A percentile compares a stretch with the other conserved stretches of the same genome.
phyloP scores from a whole-genome alignment of 2,797 vertebrate species.

The Thunnus albacares region DNA sequence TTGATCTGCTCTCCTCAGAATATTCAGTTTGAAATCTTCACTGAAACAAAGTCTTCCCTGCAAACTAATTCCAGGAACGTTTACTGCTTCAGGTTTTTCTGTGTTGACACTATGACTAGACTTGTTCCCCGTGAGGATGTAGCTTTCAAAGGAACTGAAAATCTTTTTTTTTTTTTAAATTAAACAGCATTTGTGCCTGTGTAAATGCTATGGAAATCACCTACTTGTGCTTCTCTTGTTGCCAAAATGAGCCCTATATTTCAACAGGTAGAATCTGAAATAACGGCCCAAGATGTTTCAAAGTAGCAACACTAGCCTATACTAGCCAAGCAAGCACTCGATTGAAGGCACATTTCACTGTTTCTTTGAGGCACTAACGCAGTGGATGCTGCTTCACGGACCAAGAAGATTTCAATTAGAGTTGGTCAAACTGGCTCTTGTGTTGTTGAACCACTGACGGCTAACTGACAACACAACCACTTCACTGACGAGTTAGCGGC shows the following conservation, averaged over 20 bases:
- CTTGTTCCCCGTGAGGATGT: slow-evolving; percentile 12
- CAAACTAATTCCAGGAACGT: slow-evolving; percentile 13
- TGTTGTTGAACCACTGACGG: slow-evolving; percentile 22
- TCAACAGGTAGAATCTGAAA: background rate
- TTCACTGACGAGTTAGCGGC: slow-evolving; percentile 12
- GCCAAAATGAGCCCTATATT: slow-evolving; percentile 50
- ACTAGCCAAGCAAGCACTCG: slow-evolving; percentile 20
- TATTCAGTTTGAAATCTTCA: background rate
- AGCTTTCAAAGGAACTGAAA: slow-evolving; percentile 23
- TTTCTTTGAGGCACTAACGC: slow-evolving; percentile 45
- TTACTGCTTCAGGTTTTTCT: background rate
- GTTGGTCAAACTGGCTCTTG: slow-evolving; percentile 1
- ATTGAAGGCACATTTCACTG: slow-evolving; percentile 49
- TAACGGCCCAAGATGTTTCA: slow-evolving; percentile 16
- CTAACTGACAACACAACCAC: slow-evolving; percentile 9
- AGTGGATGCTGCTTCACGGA: slow-evolving; percentile 45
- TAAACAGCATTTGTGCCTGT: slow-evolving; percentile 26
- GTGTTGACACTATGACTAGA: background rate
- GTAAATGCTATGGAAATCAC: slow-evolving; percentile 1
- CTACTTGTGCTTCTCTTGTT: slow-evolving; percentile 45
- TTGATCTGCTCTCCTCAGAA: background rate
- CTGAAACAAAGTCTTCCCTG: background rate
- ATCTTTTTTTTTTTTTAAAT: background rate
- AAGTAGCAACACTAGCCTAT: slow-evolving; percentile 48
- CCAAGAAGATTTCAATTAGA: slow-evolving; percentile 13